Evolutionary conservation across 2,797 vertebrate genomes (phyloP), one percentile per base, ranked within the genome.

Genomic region (Hemibagrus guttatus): DNA sequence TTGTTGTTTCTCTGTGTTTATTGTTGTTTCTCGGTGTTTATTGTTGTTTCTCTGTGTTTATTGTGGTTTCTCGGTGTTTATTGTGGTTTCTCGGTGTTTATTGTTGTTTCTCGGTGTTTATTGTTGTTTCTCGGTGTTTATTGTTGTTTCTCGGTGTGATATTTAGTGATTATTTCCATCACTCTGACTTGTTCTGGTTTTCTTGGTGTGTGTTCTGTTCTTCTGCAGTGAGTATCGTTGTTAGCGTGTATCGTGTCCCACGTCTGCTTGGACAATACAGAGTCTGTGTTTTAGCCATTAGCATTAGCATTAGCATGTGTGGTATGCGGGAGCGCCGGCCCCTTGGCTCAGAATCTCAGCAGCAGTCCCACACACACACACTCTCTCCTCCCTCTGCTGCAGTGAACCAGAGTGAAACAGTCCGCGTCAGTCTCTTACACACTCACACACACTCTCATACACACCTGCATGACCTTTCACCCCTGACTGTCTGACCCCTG

Each of bases 321-420:
- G 78, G 78, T 59, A 86, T 86, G 78, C 16, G 68, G 49, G 90
- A 84, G 80, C 79, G 59, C 71, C 63, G 76, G n/a, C 89, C 85
- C 83, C 87, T 86, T 90, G 90, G 90, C 89, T 86, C 56, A 58
- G 42, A 61, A 31, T 56, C 85, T 82, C 74, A 69, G 83, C 58
- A 79, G 35, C 8, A 69, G 68, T 63, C 56, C 31, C 68, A 83
- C 72, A 14, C 52, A 26, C 74, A 84, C 61, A 76, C 49, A 52
- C 72, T 28, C 74, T 5, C 81, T 84, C 68, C 82, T 72, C 83
- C 39, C 54, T 46, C 35, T 74, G 26, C 26, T 74, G 26, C 56
- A 58, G 66, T 23, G 75, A 39, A 23, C 6, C 46, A 49, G 23
- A 83, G 39, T 54, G 1, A 54, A 71, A 58, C 31, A 26, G 52